Base-by-base conservation (phyloP, 2,113 vertebrate species). In the Hypomesus transpacificus region DNA sequence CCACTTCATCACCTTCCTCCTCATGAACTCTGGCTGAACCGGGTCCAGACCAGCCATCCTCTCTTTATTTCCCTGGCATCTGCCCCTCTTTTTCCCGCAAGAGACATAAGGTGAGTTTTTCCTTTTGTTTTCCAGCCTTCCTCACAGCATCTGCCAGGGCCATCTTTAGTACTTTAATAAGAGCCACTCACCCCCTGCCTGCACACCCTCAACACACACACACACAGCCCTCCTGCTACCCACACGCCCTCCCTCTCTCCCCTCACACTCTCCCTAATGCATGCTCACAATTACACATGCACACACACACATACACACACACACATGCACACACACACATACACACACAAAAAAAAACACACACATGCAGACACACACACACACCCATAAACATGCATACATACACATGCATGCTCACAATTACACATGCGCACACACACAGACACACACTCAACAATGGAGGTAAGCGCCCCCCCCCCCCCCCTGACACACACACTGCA, bases 21-120 rank as follows among this genome's bases (percentile, higher is more conserved):
- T 17, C 57, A 60, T 87, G 85, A 87, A 87, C 82, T 83, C 83
- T 85, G 73, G 71, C 75, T 85, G 82, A 87, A 85, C 84, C 81
- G 61, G 70, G 62, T 21, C 77, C 14, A 70, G 53, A 22, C 69
- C 56, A 65, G 64, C 71, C 74, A 64, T 68, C 62, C 73, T 46
- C 26, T 21, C 50, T 69, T 76, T 78, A 75, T 72, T 79, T 68
- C 74, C 22, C 71, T 82, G 76, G 78, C 80, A 83, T 82, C 76
- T 80, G 82, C 73, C 73, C 34, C 59, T 60, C 70, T 68, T 68
- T 22, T 31, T 70, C 79, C 68, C 69, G 65, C 72, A 71, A 67
- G 72, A 75, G 74, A 75, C 81, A 76, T 73, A 74, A 81, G 75
- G 72, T 77, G 70, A 80, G 77, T 59, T 65, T 56, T 57, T 75